Evolutionary conservation across 2,113 vertebrate genomes (phyloP).

Genomic region (Phyllostomus discolor): DNA sequence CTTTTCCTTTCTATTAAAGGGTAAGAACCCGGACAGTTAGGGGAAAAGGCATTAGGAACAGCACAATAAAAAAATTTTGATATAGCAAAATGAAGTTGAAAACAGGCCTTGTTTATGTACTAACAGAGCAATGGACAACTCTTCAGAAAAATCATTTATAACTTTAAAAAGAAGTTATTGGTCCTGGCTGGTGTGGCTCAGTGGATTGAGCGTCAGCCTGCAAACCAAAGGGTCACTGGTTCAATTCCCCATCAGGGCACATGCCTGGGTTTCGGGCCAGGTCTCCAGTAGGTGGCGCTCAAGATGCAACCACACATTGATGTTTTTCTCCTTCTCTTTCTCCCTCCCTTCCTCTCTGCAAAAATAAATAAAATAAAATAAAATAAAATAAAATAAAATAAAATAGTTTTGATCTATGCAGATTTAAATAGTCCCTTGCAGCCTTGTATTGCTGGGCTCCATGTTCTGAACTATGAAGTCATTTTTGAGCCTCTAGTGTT

Average conservation of each 20-base stretch:
- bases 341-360: no score
- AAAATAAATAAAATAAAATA: background rate
- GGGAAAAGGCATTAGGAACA: background rate
- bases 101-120: background rate
- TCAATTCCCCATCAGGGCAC: no score
- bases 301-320: no score
- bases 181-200: background rate
- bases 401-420: background rate
- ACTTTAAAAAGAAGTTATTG: background rate
- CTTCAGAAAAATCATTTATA: conserved; percentile 37
- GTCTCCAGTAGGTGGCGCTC: no score
- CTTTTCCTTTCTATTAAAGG: background rate
- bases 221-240: no score
- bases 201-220: no score
- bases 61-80: background rate
- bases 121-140: background rate
- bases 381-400: background rate
- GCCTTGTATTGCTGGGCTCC: background rate
- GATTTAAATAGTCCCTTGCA: conserved; percentile 5
- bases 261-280: no score
- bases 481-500: background rate
- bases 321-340: no score
- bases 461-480: background rate
- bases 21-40: background rate
- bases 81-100: background rate